Conservation (phyloP, 2,113 vertebrate species). For the Esox niger region DNA sequence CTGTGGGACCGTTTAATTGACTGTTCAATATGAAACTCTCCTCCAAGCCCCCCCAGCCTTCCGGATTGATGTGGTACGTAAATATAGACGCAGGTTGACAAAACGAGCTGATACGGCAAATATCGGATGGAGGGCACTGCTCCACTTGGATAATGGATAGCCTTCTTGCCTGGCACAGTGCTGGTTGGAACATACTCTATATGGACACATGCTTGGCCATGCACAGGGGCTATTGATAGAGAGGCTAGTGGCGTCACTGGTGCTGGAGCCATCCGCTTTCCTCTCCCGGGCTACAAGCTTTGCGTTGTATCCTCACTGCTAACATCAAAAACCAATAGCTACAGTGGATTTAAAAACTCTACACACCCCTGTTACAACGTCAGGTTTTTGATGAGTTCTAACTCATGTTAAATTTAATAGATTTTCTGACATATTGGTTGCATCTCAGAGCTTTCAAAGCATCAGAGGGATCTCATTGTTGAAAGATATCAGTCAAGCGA, state of each 20-base stretch:
- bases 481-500: too few species aligned
- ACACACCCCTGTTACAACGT: too few species aligned
- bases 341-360: too few species aligned
- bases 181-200: background rate
- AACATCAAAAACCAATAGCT: too few species aligned
- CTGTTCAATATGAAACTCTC: too few species aligned
- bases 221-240: constrained; percentile 1
- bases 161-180: background rate
- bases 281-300: background rate
- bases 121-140: background rate
- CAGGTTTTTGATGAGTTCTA: too few species aligned
- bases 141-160: background rate
- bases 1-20: background rate
- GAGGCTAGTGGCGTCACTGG: background rate
- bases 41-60: too few species aligned
- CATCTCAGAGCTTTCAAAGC: too few species aligned
- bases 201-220: background rate
- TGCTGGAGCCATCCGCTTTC: background rate
- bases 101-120: background rate
- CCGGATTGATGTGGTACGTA: background rate
- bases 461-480: too few species aligned
- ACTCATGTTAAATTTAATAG: too few species aligned
- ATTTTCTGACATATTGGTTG: too few species aligned
- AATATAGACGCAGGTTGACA: background rate
- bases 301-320: background rate